Evolutionary conservation across 2,113 vertebrate species (phyloP).

Genomic region (Pedionomus torquatus): DNA sequence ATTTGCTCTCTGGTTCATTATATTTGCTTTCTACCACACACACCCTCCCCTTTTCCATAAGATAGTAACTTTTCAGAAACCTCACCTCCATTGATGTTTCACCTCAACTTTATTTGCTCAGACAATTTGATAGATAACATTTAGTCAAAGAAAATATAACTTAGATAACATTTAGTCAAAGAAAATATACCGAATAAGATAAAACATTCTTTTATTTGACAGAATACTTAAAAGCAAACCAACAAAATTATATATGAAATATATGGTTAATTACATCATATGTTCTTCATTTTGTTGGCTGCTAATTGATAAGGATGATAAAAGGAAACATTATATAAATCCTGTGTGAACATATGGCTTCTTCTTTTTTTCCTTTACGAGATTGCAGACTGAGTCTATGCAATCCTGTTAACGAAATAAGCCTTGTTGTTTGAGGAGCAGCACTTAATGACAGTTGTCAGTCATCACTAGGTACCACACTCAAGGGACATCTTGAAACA

Average conservation of each 20-base stretch:
- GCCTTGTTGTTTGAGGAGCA: not conserved
- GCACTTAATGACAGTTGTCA: conserved; percentile 29
- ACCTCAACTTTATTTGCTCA: not conserved
- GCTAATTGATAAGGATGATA: not conserved
- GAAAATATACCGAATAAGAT: not conserved
- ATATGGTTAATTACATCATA: not conserved
- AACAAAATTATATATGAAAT: not conserved
- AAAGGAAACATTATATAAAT: conserved; percentile 3
- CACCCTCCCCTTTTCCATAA: not conserved
- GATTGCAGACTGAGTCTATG: not conserved
- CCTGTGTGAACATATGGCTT: not conserved
- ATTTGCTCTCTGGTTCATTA: conserved; percentile 36
- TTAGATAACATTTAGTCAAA: not conserved
- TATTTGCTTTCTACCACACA: conserved; percentile 12
- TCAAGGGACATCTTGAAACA: not conserved
- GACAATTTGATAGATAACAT: not conserved
- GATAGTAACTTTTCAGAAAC: not conserved
- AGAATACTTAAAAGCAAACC: not conserved
- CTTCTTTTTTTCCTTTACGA: not conserved
- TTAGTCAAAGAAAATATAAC: not conserved
- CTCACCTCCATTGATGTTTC: not conserved
- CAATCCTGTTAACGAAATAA: conserved; percentile 31
- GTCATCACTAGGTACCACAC: conserved; percentile 12
- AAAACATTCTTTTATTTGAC: not conserved
- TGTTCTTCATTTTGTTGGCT: not conserved